Base-by-base conservation (phyloP, 2,888 invertebrate genomes). In the Trimorus sp. region DNA sequence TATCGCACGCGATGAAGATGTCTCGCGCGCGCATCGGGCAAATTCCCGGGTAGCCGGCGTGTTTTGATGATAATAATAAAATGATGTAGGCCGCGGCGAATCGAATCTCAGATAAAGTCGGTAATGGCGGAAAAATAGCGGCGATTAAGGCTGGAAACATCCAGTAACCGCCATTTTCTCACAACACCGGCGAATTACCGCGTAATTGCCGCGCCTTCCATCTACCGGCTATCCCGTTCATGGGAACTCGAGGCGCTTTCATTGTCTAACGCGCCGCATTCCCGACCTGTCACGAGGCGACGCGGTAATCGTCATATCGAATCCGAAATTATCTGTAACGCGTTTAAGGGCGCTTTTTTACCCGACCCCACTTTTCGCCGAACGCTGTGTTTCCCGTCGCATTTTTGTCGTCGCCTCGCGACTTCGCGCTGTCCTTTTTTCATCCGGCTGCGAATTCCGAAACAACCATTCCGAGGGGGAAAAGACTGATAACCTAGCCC, bases 161-260 rank as follows among this genome's bases (percentile, higher is more conserved):
- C 88, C 87, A 88, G 87, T 88, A 87, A 88, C 88, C 88, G 88
- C 86, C 89, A 89, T 89, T 90, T 89, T 89, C 89, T 90, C 89
- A 88, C 90, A 90, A 90, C 90, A 90, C 90, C 90, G 89, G 90
- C 89, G 90, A 90, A 90, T 90, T 89, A 89, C 89, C 84, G 90
- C 89, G 89, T 90, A 90, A 90, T 90, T 90, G 90, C 89, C 88
- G 88, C 88, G 87, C 88, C 87, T 87, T 87, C 87, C 85, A 84
- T 85, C 85, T 81, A 86, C 82, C 66, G 83, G 85, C 88, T 85
- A 87, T 88, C 86, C 84, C 89, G 88, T 89, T 87, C 89, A 90
- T 90, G 90, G 89, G 90, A 90, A 90, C 89, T 85, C 86, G 85
- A 83, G 82, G 85, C 86, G 85, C 83, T 88, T 88, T 90, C 89